These are phyloP conservation scores for Himalopsyche phryganea DNA, from an alignment of 1,140 invertebrate genomes.

Conservation along the genomic window DNA sequence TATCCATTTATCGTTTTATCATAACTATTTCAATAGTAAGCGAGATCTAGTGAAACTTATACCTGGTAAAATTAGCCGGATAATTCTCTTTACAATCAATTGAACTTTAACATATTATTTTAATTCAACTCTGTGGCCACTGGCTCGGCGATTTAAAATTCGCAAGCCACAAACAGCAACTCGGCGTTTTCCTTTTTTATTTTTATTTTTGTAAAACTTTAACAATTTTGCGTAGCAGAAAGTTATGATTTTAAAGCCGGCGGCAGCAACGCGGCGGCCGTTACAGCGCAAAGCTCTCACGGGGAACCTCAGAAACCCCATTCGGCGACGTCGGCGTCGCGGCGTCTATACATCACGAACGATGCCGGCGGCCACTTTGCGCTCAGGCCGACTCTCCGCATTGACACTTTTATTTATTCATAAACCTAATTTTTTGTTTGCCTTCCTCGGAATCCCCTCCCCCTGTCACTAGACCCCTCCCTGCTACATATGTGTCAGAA, in stretches of 20 bases:
- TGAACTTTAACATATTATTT: no score
- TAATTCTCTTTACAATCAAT: no score
- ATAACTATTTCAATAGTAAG: no score
- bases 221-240: slow-evolving; percentile 3
- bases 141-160: no score
- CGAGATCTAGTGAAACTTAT: no score
- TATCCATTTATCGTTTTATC: no score
- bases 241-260: slow-evolving; percentile 13
- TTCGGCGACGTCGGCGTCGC: no score
- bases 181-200: no score
- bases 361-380: slow-evolving; percentile 13
- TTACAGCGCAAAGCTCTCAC: slow-evolving; percentile 30
- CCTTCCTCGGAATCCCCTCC: slow-evolving; percentile 2
- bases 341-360: neutral
- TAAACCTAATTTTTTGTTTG: slow-evolving; percentile 31
- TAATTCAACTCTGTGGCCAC: no score
- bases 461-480: slow-evolving; percentile 12
- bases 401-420: slow-evolving; percentile 33
- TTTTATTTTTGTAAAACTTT: neutral
- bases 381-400: neutral
- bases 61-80: no score
- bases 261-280: slow-evolving; percentile 5
- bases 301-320: neutral
- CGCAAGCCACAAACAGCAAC: no score
- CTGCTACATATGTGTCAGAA: slow-evolving; percentile 16